These are phyloP conservation scores for Ochropacha duplaris DNA, from an alignment of 2,888 invertebrate genomes.

Conservation along the genomic window DNA sequence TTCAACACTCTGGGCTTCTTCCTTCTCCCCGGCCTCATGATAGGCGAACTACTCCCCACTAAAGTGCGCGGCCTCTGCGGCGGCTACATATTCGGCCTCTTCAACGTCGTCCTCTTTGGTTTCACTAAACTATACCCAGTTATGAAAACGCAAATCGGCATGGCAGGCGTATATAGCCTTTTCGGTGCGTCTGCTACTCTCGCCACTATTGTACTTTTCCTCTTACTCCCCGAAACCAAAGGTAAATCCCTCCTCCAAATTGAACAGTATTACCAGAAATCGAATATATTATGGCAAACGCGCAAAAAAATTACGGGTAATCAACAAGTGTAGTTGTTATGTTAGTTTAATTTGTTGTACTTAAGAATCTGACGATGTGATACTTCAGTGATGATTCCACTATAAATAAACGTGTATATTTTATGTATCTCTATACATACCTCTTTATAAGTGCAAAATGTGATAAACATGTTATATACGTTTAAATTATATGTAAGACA, in stretches of 20 bases:
- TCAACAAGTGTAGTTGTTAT: conserved; percentile 49
- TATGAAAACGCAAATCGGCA: conserved; percentile 83
- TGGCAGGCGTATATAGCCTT: conserved; percentile 87
- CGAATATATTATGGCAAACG: conserved; percentile 84
- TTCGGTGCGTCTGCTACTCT: conserved; percentile 85
- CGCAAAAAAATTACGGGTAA: conserved; percentile 62
- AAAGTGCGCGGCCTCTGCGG: conserved; percentile 89
- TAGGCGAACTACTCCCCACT: conserved; percentile 89
- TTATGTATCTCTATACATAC: not conserved
- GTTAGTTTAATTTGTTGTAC: conserved; percentile 22
- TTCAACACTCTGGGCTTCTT: conserved; percentile 89
- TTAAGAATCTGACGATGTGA: conserved; percentile 22
- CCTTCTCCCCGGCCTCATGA: conserved; percentile 89
- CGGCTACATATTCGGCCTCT: conserved; percentile 88
- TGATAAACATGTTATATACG: not conserved
- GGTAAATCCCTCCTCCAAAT: conserved; percentile 87
- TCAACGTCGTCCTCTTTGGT: conserved; percentile 86
- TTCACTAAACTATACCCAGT: conserved; percentile 88
- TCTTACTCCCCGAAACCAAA: conserved; percentile 89
- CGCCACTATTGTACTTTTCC: conserved; percentile 85
- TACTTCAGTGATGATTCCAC: conserved; percentile 8
- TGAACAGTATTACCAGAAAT: conserved; percentile 89
- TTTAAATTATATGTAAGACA: not conserved
- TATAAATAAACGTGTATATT: not conserved
- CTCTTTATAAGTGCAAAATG: not conserved